These are phyloP conservation scores for Campopleginae sp. DNA, from an alignment of 2,888 invertebrate species.

Conservation along the genomic window DNA sequence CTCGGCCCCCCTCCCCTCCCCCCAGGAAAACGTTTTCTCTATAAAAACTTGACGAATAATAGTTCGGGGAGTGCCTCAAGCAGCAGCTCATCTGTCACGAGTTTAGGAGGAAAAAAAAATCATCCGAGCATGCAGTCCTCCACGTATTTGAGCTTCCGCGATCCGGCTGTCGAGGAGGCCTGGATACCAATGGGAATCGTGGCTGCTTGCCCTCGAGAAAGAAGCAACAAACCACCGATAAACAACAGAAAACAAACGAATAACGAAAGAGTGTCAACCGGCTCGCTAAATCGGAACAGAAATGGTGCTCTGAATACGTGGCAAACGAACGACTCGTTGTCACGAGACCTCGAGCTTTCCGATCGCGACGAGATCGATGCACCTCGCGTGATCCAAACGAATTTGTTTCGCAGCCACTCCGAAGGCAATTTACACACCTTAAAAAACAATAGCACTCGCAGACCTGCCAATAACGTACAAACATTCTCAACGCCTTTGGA, in stretches of 20 bases:
- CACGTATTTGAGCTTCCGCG: conserved; percentile 86
- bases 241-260: conserved; percentile 38
- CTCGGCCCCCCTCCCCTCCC: conserved; percentile 87
- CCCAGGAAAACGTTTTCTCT: conserved; percentile 84
- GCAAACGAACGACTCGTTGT: neutral
- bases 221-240: conserved; percentile 49
- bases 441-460: conserved; percentile 60
- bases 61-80: conserved; percentile 72
- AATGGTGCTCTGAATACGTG: neutral
- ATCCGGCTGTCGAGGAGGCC: conserved; percentile 86
- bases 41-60: conserved; percentile 72
- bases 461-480: conserved; percentile 61
- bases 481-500: conserved; percentile 85
- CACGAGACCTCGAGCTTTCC: conserved; percentile 84
- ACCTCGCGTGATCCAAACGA: conserved; percentile 63
- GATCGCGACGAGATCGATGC: conserved; percentile 71
- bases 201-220: conserved; percentile 58
- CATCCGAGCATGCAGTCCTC: conserved; percentile 82
- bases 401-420: conserved; percentile 89
- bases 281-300: conserved; percentile 11
- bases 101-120: conserved; percentile 36
- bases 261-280: neutral
- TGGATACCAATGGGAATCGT: conserved; percentile 76
- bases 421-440: conserved; percentile 87
- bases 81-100: neutral